phyloP scores from a whole-genome alignment of 2,888 invertebrate species.

The Lagria hirta region DNA sequence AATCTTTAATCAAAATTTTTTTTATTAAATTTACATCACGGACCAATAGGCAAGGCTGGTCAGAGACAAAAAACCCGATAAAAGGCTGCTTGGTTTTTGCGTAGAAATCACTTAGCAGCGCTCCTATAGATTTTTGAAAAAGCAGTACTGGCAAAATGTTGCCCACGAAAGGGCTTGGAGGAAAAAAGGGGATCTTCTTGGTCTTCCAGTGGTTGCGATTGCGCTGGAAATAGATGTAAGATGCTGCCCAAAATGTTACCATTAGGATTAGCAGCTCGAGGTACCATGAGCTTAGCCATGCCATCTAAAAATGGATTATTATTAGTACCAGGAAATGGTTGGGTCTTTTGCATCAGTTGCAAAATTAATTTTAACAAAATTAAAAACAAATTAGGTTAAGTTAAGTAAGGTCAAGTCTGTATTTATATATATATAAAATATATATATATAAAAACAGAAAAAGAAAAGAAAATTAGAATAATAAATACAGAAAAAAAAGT shows the following conservation, averaged over 20 bases:
- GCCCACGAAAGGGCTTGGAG: background rate
- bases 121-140: background rate
- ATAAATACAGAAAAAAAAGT: too few species aligned
- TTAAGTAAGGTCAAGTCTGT: too few species aligned
- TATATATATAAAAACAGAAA: too few species aligned
- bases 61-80: constrained; percentile 57
- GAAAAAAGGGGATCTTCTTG: background rate
- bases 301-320: too few species aligned
- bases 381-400: too few species aligned
- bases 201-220: background rate
- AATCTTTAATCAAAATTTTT: constrained; percentile 55
- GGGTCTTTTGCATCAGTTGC: too few species aligned
- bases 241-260: background rate
- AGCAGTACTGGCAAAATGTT: background rate
- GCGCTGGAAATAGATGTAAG: constrained; percentile 5
- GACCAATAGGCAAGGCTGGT: constrained; percentile 54
- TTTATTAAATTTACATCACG: constrained; percentile 56
- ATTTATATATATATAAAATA: too few species aligned
- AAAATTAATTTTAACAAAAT: too few species aligned
- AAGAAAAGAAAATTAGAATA: too few species aligned
- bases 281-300: too few species aligned
- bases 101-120: background rate
- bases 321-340: too few species aligned
- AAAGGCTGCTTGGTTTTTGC: constrained; percentile 38
- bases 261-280: too few species aligned